phyloP scores from a whole-genome alignment of 2,113 vertebrate genomes.

The Falco punctatus region DNA sequence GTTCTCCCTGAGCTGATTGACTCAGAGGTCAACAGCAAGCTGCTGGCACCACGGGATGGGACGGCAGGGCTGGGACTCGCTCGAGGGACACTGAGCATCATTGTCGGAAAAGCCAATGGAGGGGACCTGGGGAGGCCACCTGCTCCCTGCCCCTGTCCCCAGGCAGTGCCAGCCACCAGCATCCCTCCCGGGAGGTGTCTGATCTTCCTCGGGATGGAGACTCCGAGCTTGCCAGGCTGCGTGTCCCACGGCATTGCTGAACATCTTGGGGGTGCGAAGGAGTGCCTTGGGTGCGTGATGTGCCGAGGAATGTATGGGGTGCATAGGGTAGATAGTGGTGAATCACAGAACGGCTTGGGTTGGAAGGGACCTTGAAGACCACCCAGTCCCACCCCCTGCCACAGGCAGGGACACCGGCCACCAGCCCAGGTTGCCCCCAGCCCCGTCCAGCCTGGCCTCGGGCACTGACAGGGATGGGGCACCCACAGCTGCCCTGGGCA shows the following conservation, averaged over 20 bases:
- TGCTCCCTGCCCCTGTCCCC: background rate
- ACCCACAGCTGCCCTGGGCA: no score
- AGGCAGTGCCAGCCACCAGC: background rate
- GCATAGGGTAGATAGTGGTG: background rate
- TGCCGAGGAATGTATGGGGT: background rate
- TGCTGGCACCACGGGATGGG: background rate
- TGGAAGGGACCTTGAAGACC: no score
- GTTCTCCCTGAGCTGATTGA: background rate
- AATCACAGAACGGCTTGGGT: no score
- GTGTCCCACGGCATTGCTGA: background rate
- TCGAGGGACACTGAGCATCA: accelerated
- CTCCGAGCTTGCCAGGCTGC: background rate
- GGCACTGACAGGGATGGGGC: no score
- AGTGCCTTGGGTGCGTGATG: no score
- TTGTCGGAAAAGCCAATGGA: background rate
- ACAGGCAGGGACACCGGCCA: no score
- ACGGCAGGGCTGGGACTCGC: background rate
- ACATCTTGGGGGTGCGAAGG: no score
- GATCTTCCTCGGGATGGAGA: background rate
- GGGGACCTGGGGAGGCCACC: background rate
- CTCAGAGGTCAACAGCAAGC: background rate
- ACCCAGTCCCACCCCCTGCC: no score
- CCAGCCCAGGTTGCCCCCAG: no score
- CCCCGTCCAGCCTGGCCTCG: no score
- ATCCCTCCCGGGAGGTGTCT: background rate